A percentile compares a stretch with the other conserved stretches of the same genome.
Evolutionary conservation across 2,113 vertebrate genomes (phyloP).

Genomic region (Aviceda subcristata): DNA sequence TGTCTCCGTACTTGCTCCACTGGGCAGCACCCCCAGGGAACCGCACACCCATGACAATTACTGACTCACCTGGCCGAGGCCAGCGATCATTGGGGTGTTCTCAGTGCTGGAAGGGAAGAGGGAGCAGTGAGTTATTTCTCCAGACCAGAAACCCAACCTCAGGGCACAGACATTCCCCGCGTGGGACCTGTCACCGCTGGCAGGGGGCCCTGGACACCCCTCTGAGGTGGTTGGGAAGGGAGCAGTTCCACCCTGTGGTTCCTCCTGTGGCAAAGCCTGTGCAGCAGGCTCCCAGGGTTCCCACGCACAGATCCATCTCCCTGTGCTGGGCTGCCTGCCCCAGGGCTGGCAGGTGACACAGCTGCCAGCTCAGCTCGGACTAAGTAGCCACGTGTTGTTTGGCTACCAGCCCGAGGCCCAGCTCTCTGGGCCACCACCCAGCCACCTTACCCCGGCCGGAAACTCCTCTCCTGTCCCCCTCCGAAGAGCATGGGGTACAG

Average conservation of each 20-base stretch:
- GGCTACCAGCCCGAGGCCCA: neutral
- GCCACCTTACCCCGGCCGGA: constrained; percentile 87
- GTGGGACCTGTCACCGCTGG: fast-evolving
- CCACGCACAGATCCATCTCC: fast-evolving
- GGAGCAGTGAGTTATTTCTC: neutral
- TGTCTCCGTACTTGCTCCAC: neutral
- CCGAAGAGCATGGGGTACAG: constrained; percentile 89
- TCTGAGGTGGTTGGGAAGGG: neutral
- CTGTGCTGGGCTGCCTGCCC: fast-evolving
- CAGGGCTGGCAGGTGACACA: neutral
- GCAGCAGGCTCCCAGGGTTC: neutral
- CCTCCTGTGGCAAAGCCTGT: neutral
- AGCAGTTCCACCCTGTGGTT: neutral
- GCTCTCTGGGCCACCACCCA: neutral
- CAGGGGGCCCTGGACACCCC: neutral
- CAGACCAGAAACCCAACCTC: neutral
- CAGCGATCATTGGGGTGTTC: constrained; percentile 96
- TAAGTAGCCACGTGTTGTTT: neutral
- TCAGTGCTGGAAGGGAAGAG: constrained; percentile 82
- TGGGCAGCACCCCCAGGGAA: neutral
- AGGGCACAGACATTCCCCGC: neutral
- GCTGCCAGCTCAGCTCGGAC: neutral
- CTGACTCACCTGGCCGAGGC: constrained; percentile 88
- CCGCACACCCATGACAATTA: neutral
- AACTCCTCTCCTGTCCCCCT: constrained; percentile 91